Evolutionary conservation across 2,888 invertebrate species (phyloP).

Genomic region (Stenichneumon culpator): DNA sequence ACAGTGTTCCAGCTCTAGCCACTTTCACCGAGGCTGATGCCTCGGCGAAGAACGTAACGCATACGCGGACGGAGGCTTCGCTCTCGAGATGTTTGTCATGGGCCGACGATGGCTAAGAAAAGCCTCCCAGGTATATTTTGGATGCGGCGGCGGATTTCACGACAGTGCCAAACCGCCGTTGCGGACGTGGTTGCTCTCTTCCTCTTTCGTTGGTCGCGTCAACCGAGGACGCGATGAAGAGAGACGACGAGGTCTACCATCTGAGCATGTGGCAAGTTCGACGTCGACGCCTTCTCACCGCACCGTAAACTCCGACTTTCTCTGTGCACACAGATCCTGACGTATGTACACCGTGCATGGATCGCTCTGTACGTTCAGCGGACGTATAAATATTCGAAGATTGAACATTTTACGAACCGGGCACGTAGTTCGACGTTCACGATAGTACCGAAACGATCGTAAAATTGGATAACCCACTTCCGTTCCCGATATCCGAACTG

Average conservation of each 20-base stretch:
- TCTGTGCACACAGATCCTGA: not conserved
- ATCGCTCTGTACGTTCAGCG: not conserved
- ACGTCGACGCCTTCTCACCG: constrained; percentile 34
- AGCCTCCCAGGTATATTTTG: constrained; percentile 71
- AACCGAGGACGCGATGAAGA: constrained; percentile 15
- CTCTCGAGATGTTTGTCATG: constrained; percentile 68
- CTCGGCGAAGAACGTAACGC: constrained; percentile 31
- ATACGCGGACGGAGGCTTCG: constrained; percentile 5
- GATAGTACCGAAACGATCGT: not conserved
- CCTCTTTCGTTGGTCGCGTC: constrained; percentile 36
- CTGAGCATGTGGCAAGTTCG: constrained; percentile 58
- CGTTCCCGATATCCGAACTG: constrained; percentile 4
- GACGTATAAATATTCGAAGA: constrained; percentile 59
- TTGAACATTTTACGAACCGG: constrained; percentile 51
- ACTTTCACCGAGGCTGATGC: constrained; percentile 20
- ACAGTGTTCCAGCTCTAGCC: not conserved
- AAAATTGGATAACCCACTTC: constrained; percentile 12
- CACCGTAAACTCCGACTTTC: not conserved
- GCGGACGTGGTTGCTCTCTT: constrained; percentile 48
- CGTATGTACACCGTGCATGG: not conserved
- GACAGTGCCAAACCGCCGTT: constrained; percentile 61
- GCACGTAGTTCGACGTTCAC: constrained; percentile 9
- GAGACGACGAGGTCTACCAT: constrained; percentile 20
- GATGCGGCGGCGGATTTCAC: constrained; percentile 70
- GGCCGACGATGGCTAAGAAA: constrained; percentile 70